Evolutionary conservation across 2,113 vertebrate genomes (phyloP).

Genomic region (Daubentonia madagascariensis): DNA sequence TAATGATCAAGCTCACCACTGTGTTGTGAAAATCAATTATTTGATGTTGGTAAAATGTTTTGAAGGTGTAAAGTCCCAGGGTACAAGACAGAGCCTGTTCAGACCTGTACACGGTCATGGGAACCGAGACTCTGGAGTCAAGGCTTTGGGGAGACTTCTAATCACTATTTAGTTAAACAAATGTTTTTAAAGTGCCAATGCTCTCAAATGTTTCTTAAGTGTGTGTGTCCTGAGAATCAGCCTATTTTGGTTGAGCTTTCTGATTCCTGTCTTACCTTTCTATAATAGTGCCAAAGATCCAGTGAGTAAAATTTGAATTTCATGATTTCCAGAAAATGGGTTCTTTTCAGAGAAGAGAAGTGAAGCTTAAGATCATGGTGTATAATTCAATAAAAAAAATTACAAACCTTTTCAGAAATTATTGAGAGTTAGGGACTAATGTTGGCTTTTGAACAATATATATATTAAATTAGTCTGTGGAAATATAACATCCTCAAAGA

Average conservation of each 20-base stretch:
- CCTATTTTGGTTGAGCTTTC: background rate
- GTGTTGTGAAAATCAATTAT: conserved; percentile 9
- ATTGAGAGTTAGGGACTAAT: background rate
- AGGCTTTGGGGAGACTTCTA: background rate
- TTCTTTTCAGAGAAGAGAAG: conserved; percentile 30
- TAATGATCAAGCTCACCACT: conserved; percentile 17
- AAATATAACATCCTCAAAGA: background rate
- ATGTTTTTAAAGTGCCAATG: conserved; percentile 1
- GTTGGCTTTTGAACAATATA: background rate
- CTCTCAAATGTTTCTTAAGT: conserved; percentile 28
- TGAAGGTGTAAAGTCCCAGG: conserved; percentile 14
- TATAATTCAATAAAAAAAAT: conserved; percentile 19
- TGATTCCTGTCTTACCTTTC: background rate
- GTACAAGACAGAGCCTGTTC: background rate
- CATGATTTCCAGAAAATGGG: background rate
- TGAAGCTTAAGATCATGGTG: background rate
- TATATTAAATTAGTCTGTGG: background rate
- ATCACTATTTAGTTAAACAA: background rate
- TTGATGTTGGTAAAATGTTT: conserved; percentile 25
- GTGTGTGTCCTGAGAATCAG: background rate
- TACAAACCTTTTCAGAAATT: background rate
- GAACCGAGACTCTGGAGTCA: background rate
- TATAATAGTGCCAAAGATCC: background rate
- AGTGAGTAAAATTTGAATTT: background rate
- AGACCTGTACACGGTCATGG: conserved; percentile 21